Evolutionary conservation across 2,113 vertebrate genomes (phyloP), one percentile per base, ranked within the genome.

Genomic region (Hemicordylus capensis): DNA sequence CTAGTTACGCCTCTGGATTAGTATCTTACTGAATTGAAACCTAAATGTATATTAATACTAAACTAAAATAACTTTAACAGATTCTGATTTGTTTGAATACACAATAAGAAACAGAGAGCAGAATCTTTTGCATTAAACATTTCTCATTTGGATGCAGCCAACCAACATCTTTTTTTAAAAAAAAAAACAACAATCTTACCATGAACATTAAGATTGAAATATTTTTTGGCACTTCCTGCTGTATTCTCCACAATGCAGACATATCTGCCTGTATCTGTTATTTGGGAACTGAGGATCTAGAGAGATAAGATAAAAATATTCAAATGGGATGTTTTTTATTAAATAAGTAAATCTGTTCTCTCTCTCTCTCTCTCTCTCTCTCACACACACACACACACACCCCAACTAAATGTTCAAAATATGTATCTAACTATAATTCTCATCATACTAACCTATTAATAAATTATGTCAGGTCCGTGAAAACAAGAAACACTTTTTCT

Each of bases 121-220:
- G 26, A n/a, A 24, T 19, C 12, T 6, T 63, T 17, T 44, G 64
- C 17, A 39, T 74, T 56, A 37, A 58, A 34, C 9, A 15, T 44
- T 14, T 34, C 34, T 87, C 37, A 39, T 48, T 31, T 42, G 70
- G 88, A 46, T 31, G 1, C 28, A 26, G 42, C 20, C 7, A 82
- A 61, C 20, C 19, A 89, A 80, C 84, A 83, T 83, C n/a, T 79
- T n/a, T n/a, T n/a, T n/a, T n/a, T n/a, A n/a, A n/a, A n/a, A n/a
- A 24, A 59, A 3, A n/a, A 34, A 84, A 88, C 63, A 80, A 3
- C 11, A 66, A 4, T 91, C 98, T 97, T 93, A 99, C 99, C 95
- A 0, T 99, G 97, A 88, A 99, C 97, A 59, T 99, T 98, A 66
- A 99, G 96, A 90, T 99, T 98, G 89, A 99, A 99, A 54, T 96